phyloP scores from a whole-genome alignment of 1,140 invertebrate species.

The Bombus turneri region DNA sequence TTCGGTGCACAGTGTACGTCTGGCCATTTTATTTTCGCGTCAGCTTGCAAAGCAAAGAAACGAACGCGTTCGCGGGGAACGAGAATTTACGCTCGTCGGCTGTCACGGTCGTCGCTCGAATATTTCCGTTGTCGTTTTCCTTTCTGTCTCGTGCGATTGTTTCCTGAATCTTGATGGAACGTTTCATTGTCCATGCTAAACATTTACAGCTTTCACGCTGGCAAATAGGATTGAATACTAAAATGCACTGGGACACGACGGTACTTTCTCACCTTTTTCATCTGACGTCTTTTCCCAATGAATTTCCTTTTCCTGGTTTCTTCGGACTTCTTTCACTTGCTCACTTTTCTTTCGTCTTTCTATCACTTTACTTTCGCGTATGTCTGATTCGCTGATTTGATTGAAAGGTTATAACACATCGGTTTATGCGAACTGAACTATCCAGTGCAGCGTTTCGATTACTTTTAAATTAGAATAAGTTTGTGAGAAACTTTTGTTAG shows the following conservation, averaged over 20 bases:
- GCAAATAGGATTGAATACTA: background rate
- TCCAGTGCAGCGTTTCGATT: too few relatives aligned
- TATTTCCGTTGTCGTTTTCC: background rate
- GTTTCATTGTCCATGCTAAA: background rate
- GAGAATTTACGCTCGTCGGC: constrained; percentile 40
- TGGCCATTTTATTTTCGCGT: constrained; percentile 34
- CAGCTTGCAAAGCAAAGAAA: constrained; percentile 14
- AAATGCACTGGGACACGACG: background rate
- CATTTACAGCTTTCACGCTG: background rate
- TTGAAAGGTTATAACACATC: background rate
- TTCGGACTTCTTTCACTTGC: background rate
- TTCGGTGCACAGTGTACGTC: background rate
- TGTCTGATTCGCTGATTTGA: background rate
- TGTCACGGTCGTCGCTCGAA: background rate
- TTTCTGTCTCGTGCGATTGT: background rate
- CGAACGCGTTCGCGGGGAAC: background rate
- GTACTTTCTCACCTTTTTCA: background rate
- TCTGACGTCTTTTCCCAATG: background rate
- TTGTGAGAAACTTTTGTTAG: too few relatives aligned
- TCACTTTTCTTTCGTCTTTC: background rate
- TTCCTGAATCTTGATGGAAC: constrained; percentile 13
- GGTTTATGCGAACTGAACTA: too few relatives aligned
- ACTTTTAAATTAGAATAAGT: too few relatives aligned
- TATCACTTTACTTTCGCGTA: background rate
- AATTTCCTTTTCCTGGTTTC: background rate